A percentile compares a stretch with the other conserved stretches of the same genome.
These are phyloP conservation scores for Platycheirus albimanus DNA, from an alignment of 2,888 invertebrate genomes.

Conservation along the genomic window DNA sequence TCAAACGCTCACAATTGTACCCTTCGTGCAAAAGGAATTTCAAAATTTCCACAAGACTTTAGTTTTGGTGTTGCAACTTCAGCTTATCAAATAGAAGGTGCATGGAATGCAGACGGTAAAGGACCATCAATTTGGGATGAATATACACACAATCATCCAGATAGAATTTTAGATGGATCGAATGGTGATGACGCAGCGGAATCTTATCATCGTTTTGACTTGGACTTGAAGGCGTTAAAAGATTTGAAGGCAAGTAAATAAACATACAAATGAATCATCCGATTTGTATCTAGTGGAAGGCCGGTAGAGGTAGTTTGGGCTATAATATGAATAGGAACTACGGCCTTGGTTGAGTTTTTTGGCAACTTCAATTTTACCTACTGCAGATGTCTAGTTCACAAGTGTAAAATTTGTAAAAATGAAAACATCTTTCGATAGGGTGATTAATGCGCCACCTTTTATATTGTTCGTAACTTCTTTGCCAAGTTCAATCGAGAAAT, in stretches of 20 bases:
- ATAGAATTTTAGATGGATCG: constrained; percentile 81
- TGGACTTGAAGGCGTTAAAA: constrained; percentile 85
- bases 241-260: constrained; percentile 84
- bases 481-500: too few relatives aligned
- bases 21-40: constrained; percentile 49
- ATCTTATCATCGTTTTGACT: constrained; percentile 85
- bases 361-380: too few relatives aligned
- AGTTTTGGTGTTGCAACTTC: constrained; percentile 77
- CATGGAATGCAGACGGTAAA: constrained; percentile 81
- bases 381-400: too few relatives aligned
- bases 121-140: constrained; percentile 80
- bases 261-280: too few relatives aligned
- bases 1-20: constrained; percentile 14
- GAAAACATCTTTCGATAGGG: too few relatives aligned
- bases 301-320: too few relatives aligned
- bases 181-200: constrained; percentile 85
- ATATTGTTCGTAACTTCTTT: too few relatives aligned
- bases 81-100: constrained; percentile 78
- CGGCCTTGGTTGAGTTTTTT: too few relatives aligned
- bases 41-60: constrained; percentile 76
- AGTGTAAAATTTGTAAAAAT: too few relatives aligned
- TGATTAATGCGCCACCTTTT: too few relatives aligned
- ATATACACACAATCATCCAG: constrained; percentile 77
- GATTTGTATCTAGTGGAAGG: too few relatives aligned
- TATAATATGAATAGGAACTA: too few relatives aligned